A percentile compares a stretch with the other conserved stretches of the same genome.
Evolutionary conservation across 2,113 vertebrate species (phyloP).

Genomic region (Melanocharis versteri): DNA sequence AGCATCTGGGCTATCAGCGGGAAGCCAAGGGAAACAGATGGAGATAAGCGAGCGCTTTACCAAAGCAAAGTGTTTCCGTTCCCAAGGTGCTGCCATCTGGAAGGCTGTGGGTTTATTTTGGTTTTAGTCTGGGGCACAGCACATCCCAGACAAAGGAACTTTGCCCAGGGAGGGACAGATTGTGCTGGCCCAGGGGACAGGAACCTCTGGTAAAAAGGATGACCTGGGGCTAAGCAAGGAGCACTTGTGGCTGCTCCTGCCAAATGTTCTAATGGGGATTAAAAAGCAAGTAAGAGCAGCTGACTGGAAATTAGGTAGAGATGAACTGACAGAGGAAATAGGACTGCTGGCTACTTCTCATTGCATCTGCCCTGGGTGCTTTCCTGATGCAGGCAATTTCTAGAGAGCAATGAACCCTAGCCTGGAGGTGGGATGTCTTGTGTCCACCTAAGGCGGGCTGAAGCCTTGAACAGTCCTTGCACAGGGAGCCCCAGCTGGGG

Average conservation of each 20-base stretch:
- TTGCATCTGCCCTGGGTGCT: neutral
- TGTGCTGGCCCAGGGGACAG: neutral
- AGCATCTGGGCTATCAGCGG: neutral
- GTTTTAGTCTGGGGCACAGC: neutral
- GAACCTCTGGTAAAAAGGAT: neutral
- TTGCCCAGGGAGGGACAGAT: neutral
- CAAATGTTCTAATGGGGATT: neutral
- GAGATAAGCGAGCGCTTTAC: conserved; percentile 10
- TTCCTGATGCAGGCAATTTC: neutral
- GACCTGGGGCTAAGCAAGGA: neutral
- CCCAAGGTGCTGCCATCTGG: conserved; percentile 12
- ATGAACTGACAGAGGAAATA: neutral
- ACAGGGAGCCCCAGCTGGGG: neutral
- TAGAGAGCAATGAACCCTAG: neutral
- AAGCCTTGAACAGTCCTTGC: neutral
- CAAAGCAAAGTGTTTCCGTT: conserved; percentile 36
- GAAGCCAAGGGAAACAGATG: conserved; percentile 45
- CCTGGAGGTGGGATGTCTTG: neutral
- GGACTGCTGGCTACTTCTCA: neutral
- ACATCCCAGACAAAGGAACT: neutral
- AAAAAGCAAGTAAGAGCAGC: neutral
- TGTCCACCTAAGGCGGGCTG: neutral
- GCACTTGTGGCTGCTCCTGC: neutral
- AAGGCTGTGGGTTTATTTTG: neutral
- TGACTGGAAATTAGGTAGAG: neutral